Evolutionary conservation across 2,797 vertebrate genomes (phyloP).

Genomic region (Balearica regulorum): DNA sequence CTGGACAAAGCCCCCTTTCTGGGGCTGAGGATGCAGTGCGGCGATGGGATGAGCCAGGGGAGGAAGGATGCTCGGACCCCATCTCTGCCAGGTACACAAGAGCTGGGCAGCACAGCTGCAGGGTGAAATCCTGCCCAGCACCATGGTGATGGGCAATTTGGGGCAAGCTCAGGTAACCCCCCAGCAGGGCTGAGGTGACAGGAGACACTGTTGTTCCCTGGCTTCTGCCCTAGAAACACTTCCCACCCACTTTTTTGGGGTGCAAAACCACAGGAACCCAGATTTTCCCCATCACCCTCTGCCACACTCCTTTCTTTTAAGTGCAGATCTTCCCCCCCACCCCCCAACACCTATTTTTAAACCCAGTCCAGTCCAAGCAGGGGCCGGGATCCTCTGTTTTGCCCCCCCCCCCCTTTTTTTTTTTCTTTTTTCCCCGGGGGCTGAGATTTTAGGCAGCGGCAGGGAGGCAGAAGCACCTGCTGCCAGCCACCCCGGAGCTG

Average conservation of each 20-base stretch:
- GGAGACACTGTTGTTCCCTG: background rate
- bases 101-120: background rate
- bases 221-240: background rate
- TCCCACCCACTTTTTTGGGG: background rate
- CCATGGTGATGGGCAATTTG: accelerated
- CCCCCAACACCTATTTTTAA: background rate
- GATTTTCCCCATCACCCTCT: background rate
- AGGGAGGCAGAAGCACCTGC: slow-evolving; percentile 18
- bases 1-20: background rate
- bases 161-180: background rate
- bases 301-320: background rate
- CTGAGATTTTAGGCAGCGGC: background rate
- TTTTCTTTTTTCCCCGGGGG: background rate
- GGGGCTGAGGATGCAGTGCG: accelerated
- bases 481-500: background rate
- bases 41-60: accelerated
- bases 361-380: background rate
- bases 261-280: background rate
- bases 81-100: background rate
- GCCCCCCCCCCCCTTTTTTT: too few relatives aligned
- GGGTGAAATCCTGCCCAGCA: background rate
- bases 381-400: background rate
- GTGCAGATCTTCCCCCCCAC: background rate
- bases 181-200: background rate
- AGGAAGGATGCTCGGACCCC: background rate